Base-by-base conservation (phyloP, 2,113 vertebrate species). In the Dromaius novaehollandiae region DNA sequence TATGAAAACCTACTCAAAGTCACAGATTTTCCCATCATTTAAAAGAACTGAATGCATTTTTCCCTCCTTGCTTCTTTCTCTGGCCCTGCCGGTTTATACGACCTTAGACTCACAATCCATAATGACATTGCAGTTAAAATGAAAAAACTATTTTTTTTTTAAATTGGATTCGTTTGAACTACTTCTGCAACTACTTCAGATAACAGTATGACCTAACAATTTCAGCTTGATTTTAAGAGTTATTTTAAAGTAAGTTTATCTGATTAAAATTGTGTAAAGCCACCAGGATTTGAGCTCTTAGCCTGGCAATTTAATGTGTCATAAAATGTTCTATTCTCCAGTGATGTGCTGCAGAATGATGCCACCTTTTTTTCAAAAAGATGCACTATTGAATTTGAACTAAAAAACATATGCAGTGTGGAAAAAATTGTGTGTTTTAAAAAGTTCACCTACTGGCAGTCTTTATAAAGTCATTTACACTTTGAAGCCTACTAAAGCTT, bases 221-320 rank as follows among this genome's bases (percentile, higher is more conserved):
- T 97, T 96, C 70, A 78, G 77, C 75, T 94, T 92, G 56, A 95
- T 97, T 97, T 97, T 96, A 88, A 76, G 79, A 80, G 84, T 91
- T 95, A 94, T 96, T 95, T 73, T 94, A 95, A 97, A 96, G 63
- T 70, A 94, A 88, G 80, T 87, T 97, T 93, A 93, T 94, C 66
- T 86, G 69, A 89, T 95, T 97, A 63, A 95, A 93, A 95, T 95
- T 96, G 82, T 95, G 97, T 96, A 94, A 97, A 95, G n/a, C 30
- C 85, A 94, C 77, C 24, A 82, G 20, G 19, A 88, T 83, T 88
- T 56, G 60, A 88, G 60, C 40, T 94, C 48, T 40, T 96, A 89
- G 19, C 8, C 15, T 87, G 13, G 60, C 50, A 97, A 95, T 94
- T 95, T 95, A 97, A 84, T 46, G 92, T 68, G 83, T 44, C 8